Base-by-base conservation (phyloP, 2,113 vertebrate species). In the Symphodus melops region DNA sequence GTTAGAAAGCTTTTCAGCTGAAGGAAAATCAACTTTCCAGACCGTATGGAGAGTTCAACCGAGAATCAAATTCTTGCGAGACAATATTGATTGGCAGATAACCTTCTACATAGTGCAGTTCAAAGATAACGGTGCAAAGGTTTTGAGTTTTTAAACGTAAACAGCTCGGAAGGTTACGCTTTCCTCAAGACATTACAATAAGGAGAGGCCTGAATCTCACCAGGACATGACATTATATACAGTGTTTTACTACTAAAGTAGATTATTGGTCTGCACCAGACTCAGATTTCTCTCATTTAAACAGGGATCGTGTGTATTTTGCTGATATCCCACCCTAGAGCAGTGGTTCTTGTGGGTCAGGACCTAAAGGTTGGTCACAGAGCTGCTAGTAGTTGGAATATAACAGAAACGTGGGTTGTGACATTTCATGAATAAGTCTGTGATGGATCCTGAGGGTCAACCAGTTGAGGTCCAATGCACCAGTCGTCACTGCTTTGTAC, bases 131-230 rank as follows among this genome's bases (percentile, higher is more conserved):
- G 10, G 55, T 23, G 20, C 55, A 41, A 69, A 81, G 68, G 67
- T 76, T 53, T 57, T 56, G 44, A 5, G 14, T 82, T 63, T 60
- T n/a, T 37, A 54, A 80, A 59, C 39, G 59, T 49, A 25, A 82
- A 84, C 68, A 77, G 69, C 51, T 71, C 76, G 39, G 19, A 62
- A 69, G 14, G 55, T 37, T 17, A 68, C 55, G 65, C 78, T 59
- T 56, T 51, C 51, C 42, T 75, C 46, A 8, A 61, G 53, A 78
- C 33, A 76, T 72, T 2, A 8, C 55, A 70, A 36, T 58, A 58
- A 68, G 13, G 75, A 53, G 59, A 66, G 62, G 28, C 71, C 57
- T 73, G 36, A 46, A 59, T 70, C 57, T 54, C 57, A 59, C 49
- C 42, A 28, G 33, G 49, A 72, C 64, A 49, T 39, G 5, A 75